Base-by-base conservation (phyloP, 1,140 invertebrate genomes). In the Nasonia giraulti region DNA sequence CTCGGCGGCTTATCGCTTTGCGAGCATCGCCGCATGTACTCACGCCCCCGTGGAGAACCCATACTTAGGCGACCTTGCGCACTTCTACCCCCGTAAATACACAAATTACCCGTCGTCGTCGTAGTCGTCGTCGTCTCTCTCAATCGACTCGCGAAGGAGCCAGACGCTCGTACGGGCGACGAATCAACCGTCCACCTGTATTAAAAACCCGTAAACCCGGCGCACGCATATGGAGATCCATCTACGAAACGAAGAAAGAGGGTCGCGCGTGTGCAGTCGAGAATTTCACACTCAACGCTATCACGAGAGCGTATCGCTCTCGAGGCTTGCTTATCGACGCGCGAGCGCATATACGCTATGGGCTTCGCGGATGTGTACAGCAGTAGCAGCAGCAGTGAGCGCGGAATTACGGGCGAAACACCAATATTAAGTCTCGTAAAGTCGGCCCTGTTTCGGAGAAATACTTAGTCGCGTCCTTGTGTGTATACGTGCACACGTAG, bases 341-440 rank as follows among this genome's bases (percentile, higher is more conserved):
- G 89, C 87, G 86, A 78, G 77, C 87, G 55, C 87, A 88, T 89
- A 44, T 37, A 76, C 8, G 7, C 74, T 20, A 71, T 14, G 31
- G 27, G 12, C 12, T 44, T n/a, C 14, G 37, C 23, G 27, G 69
- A 77, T 76, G 17, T 20, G 50, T n/a, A 23, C 40, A 62, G 27
- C 69, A 27, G 66, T 17, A 68, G 27, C 27, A 27, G n/a, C 69
- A 73, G 75, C 17, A 20, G 47, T 2, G 37, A 23, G 68, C 85
- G 78, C 85, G 86, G 87, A 91, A 91, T 91, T 91, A 89, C 89
- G 86, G 81, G 88, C 79, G 86, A 89, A 92, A 92, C 90, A 90
- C 90, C 88, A 89, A 92, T 91, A 92, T 92, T 91, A 92, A 91
- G 90, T 91, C 90, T 90, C 91, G 83, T 90, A 91, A 91, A 89